Base-by-base conservation (phyloP, 2,113 vertebrate species). In the Urocolius indicus region DNA sequence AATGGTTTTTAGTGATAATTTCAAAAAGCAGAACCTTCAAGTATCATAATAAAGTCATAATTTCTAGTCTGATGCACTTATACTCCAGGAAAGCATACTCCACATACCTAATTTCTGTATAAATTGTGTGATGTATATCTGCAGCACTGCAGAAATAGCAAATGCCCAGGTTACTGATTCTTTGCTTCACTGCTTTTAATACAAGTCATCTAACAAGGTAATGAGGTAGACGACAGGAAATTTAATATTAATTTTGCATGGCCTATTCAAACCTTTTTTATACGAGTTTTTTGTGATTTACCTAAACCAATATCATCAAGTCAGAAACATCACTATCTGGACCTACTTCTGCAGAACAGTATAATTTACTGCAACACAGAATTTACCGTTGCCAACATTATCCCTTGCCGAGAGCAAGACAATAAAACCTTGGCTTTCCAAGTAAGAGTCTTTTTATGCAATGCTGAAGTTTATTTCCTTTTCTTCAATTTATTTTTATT, bases 191-290 rank as follows among this genome's bases (percentile, higher is more conserved):
- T 97, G 93, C 75, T 81, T 98, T 97, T 98, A 97, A 87, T 97
- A 90, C 62, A 96, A 97, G 86, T 83, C 88, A 97, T 97, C 93
- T 95, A 97, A 97, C 89, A 97, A 97, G 87, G 87, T 95, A 98
- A 98, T 97, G 94, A 97, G 77, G 90, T 79, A 92, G 93, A 96
- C 0, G 73, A 97, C 87, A 96, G 61, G 72, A 97, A 97, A 95
- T 82, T 94, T 97, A 95, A 95, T 97, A 96, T 97, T 97, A 97
- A 97, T 97, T 97, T 97, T 96, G 61, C 75, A 83, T 91, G 67
- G 23, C 36, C 71, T 82, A 85, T 87, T 96, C 90, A 95, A 95
- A 94, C 7, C 8, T 94, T 92, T 74, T 63, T 78, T 65, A 16
- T 32, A 89, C 41, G 45, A 45, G 32, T 13, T 82, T 94, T 91